These are phyloP conservation scores for Hycleus phaleratus DNA, from an alignment of 1,140 invertebrate species.

Conservation along the genomic window DNA sequence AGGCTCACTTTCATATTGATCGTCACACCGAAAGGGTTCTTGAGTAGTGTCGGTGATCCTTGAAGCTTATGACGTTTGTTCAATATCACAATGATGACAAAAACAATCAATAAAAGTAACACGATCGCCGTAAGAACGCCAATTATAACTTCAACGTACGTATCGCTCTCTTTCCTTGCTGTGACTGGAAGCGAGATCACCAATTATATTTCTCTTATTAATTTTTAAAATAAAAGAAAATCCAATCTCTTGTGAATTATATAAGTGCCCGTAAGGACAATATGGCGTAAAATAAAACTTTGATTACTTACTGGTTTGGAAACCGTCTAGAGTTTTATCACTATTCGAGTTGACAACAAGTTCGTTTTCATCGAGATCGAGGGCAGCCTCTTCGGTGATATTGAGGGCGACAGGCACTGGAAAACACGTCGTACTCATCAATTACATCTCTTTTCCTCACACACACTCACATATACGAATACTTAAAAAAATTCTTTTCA, in stretches of 20 bases:
- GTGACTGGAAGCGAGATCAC: slow-evolving; percentile 44
- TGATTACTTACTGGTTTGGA: slow-evolving; percentile 51
- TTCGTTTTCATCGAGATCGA: slow-evolving; percentile 46
- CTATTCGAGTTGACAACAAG: slow-evolving; percentile 47
- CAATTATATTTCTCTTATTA: too few relatives aligned
- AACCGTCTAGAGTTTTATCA: slow-evolving; percentile 47
- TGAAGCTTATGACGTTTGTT: slow-evolving; percentile 59
- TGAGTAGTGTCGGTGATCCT: slow-evolving; percentile 52
- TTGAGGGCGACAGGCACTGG: slow-evolving; percentile 49
- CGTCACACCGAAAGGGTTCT: slow-evolving; percentile 57
- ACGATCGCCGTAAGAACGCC: slow-evolving; percentile 65
- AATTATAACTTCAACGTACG: slow-evolving; percentile 63
- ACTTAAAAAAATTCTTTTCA: slow-evolving; percentile 9
- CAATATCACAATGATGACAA: slow-evolving; percentile 58
- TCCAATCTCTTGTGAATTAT: not conserved
- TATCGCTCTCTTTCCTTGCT: slow-evolving; percentile 51
- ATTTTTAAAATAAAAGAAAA: slow-evolving; percentile 4
- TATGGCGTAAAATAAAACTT: not conserved
- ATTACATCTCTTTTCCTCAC: slow-evolving; percentile 3
- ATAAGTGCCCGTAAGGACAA: not conserved
- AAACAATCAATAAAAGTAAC: slow-evolving; percentile 56
- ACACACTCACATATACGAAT: slow-evolving; percentile 14
- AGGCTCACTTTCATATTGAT: slow-evolving; percentile 58
- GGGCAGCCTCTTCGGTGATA: slow-evolving; percentile 51
- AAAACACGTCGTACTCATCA: slow-evolving; percentile 29